A percentile compares a stretch with the other conserved stretches of the same genome.
Conservation (phyloP, 2,113 vertebrate genomes). For the Cariama cristata region DNA sequence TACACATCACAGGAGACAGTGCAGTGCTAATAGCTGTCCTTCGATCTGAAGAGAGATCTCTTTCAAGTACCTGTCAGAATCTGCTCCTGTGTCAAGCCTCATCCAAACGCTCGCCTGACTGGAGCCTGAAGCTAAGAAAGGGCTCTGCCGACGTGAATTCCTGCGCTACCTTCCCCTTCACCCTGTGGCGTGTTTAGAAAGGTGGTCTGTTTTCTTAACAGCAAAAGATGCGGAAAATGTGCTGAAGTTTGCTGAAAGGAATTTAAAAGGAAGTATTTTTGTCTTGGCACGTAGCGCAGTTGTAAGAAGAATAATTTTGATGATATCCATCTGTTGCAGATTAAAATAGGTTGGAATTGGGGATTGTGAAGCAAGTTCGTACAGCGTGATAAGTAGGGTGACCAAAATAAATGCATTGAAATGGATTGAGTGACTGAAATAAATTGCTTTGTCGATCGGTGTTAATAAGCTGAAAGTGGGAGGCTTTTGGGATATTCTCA, state of each 20-base stretch:
- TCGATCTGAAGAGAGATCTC: background rate
- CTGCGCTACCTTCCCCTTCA: background rate
- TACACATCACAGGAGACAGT: accelerated
- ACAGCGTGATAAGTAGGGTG: background rate
- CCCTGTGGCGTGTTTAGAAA: background rate
- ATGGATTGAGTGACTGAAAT: background rate
- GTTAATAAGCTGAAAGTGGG: background rate
- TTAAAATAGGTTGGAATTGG: slow-evolving; percentile 7
- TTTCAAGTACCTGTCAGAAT: background rate
- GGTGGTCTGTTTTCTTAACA: slow-evolving; percentile 8
- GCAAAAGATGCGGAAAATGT: background rate
- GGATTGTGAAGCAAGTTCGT: background rate
- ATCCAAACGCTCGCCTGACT: background rate
- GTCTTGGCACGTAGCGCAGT: background rate
- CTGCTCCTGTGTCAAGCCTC: background rate
- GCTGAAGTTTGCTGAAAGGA: slow-evolving; percentile 35
- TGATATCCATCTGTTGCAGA: slow-evolving; percentile 53
- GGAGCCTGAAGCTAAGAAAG: background rate
- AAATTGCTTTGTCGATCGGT: background rate
- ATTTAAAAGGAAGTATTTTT: slow-evolving; percentile 56
- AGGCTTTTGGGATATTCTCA: background rate
- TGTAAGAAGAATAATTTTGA: slow-evolving; percentile 22
- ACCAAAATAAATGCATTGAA: background rate
- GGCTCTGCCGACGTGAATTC: background rate
- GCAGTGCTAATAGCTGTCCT: background rate